Evolutionary conservation across 2,797 vertebrate genomes (phyloP).

Genomic region (Coregonus suidteri): DNA sequence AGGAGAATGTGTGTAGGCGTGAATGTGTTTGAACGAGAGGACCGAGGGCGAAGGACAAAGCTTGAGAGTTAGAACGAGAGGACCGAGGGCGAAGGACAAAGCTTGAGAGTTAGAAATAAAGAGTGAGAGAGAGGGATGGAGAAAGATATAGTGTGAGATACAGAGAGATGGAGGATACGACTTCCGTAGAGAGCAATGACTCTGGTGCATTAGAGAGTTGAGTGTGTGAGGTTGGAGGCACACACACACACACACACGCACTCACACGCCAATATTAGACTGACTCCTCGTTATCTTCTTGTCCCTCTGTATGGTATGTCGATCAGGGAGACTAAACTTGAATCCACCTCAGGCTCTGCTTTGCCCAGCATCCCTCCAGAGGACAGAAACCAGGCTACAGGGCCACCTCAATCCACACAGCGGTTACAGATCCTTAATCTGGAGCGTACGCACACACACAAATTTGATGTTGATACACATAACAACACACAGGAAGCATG

Average conservation of each 20-base stretch:
- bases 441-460: neutral
- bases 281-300: neutral
- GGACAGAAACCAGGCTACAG: constrained; percentile 55
- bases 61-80: neutral
- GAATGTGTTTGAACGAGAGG: neutral
- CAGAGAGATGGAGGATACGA: neutral
- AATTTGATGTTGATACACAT: constrained; percentile 3
- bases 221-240: too few species aligned
- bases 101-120: neutral
- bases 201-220: neutral
- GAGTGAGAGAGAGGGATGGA: neutral
- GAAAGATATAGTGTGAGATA: neutral
- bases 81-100: constrained; percentile 1
- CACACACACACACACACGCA: neutral
- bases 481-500: neutral
- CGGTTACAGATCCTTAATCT: neutral
- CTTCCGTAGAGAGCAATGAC: neutral
- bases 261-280: neutral
- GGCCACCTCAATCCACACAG: constrained; percentile 33
- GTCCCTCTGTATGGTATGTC: constrained; percentile 15
- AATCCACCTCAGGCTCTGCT: constrained; percentile 21
- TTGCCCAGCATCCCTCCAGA: constrained; percentile 9
- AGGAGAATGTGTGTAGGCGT: constrained; percentile 28
- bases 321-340: constrained; percentile 39
- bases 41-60: neutral